Evolutionary conservation across 2,797 vertebrate species (phyloP).

Genomic region (Fringilla coelebs): DNA sequence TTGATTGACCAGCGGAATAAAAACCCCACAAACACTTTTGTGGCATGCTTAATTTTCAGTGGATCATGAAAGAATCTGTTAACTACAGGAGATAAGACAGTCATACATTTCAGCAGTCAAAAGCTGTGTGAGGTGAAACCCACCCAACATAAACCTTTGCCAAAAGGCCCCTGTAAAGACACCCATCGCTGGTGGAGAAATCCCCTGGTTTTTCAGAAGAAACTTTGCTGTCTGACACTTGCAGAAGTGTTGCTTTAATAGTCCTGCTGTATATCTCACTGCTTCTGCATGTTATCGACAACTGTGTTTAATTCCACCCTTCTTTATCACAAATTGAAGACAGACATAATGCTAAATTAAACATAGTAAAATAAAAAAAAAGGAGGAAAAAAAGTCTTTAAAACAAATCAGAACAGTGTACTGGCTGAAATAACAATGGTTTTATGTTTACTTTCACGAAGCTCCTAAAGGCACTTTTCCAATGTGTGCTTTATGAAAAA

Average conservation of each 20-base stretch:
- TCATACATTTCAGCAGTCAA: not conserved
- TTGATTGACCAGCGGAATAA: not conserved
- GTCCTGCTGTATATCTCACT: not conserved
- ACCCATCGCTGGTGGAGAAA: not conserved
- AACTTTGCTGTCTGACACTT: not conserved
- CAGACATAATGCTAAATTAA: not conserved
- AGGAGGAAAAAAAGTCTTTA: accelerated
- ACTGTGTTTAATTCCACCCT: not conserved
- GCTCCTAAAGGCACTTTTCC: not conserved
- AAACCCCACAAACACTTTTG: accelerated
- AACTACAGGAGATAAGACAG: not conserved
- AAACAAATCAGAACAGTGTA: not conserved
- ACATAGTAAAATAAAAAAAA: not conserved
- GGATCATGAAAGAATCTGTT: not conserved
- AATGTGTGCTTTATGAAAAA: not conserved
- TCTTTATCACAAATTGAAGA: not conserved
- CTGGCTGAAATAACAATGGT: not conserved
- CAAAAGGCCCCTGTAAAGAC: not conserved
- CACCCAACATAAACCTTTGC: not conserved
- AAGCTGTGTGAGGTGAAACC: not conserved
- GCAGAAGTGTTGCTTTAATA: not conserved
- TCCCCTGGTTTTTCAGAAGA: not conserved
- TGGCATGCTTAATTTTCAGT: not conserved
- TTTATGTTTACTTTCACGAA: not conserved
- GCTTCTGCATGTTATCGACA: not conserved